Evolutionary conservation across 2,888 invertebrate species (phyloP), one percentile per base, ranked within the genome.

Genomic region (Syritta pipiens): DNA sequence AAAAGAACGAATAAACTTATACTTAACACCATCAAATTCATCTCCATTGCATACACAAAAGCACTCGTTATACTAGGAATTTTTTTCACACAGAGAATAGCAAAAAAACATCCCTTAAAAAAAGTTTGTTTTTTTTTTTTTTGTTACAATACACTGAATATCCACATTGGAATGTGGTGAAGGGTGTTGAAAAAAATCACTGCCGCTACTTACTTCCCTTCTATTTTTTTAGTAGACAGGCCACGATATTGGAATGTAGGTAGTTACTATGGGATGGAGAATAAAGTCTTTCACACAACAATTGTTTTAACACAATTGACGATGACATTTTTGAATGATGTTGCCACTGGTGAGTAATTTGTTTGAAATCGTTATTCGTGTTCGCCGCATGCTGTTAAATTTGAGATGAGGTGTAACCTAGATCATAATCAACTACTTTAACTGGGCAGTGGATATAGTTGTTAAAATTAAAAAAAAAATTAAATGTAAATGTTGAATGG

Each of bases 281-380:
- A 48, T 57, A 32, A 35, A 24, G 57, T 62, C 40, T 49, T 57
- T n/a, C 32, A 20, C 19, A 76, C 74, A 74, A 81, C 76, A 82
- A 82, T 81, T 82, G 82, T 82, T 79, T 82, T 81, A 81, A 81
- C 81, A 75, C 82, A 81, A 76, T 81, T 82, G 74, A 75, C 71
- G 82, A 63, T 48, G 28, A 14, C 48, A 14, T 48, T 14, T 9
- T 6, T 20, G 20, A 51, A 51, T 51, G 12, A 7, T 35, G 6
- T 35, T 22, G 55, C 42, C 63, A 63, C 51, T 65, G 44, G n/a
- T 20, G 24, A 65, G 53, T 65, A 42, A 28, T 30, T 53, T 53
- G n/a, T 24, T 14, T 24, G 14, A 4, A 9, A 53, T 53, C 37
- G 24, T 37, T 4, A 14, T 2, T 9, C 37, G 17, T 17, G n/a